phyloP scores from a whole-genome alignment of 2,797 vertebrate genomes.

The Etheostoma perlongum region DNA sequence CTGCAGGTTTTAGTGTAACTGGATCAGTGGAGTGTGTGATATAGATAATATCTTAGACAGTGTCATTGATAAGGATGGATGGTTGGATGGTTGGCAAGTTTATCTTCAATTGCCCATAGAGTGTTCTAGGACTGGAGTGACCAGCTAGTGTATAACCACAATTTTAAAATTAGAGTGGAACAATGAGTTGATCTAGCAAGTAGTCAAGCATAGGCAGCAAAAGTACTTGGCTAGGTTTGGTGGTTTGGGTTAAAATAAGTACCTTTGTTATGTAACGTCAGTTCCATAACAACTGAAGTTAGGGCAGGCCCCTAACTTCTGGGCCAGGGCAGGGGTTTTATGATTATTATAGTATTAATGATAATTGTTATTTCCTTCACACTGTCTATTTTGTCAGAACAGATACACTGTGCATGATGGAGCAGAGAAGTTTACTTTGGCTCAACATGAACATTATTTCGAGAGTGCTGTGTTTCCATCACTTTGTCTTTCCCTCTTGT shows the following conservation, averaged over 20 bases:
- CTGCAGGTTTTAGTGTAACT: background rate
- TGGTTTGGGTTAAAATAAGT: too few species aligned
- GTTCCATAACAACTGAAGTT: too few species aligned
- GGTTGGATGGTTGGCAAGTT: background rate
- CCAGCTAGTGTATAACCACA: background rate
- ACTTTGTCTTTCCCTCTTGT: background rate
- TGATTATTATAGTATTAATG: too few species aligned
- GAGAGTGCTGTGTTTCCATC: background rate
- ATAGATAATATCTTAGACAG: slow-evolving; percentile 11
- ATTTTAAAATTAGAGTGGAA: background rate
- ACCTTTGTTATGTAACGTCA: too few species aligned
- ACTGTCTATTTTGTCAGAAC: too few species aligned
- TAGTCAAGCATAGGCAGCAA: too few species aligned
- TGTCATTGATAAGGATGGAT: slow-evolving; percentile 17
- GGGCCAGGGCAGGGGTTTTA: too few species aligned
- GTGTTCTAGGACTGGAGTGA: background rate
- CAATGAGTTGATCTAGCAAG: too few species aligned
- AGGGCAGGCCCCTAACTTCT: too few species aligned
- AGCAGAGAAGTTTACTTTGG: background rate
- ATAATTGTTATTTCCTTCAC: too few species aligned
- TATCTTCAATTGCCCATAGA: background rate
- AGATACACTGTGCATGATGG: too few species aligned
- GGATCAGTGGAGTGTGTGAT: slow-evolving; percentile 21
- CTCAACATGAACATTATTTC: background rate
- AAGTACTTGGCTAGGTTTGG: too few species aligned